Conservation (phyloP, 2,888 invertebrate genomes). For the Seladonia tumulorum region DNA sequence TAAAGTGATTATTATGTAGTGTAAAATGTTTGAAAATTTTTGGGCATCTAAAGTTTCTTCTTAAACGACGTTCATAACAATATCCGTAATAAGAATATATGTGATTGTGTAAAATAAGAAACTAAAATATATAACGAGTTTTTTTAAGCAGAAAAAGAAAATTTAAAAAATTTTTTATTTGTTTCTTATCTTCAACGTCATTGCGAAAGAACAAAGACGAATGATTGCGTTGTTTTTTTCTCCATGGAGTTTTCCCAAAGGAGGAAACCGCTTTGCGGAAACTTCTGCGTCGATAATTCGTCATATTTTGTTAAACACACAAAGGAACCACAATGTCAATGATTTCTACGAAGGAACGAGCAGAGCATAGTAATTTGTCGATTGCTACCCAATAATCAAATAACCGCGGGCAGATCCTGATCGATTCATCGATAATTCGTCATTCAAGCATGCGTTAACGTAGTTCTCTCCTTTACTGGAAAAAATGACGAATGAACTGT, state of each 20-base stretch:
- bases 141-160: neutral
- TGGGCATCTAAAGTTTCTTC: neutral
- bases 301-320: neutral
- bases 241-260: neutral
- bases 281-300: conserved; percentile 14
- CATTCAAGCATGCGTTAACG: conserved; percentile 5
- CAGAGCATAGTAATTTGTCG: conserved; percentile 56
- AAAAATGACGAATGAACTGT: conserved; percentile 15
- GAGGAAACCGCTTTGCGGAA: neutral
- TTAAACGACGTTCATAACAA: too few relatives aligned
- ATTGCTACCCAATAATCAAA: conserved; percentile 65
- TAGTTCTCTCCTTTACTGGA: neutral
- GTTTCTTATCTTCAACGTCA: neutral
- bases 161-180: neutral
- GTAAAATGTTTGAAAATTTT: too few relatives aligned
- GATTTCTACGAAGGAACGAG: conserved; percentile 51
- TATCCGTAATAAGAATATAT: neutral
- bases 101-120: too few relatives aligned
- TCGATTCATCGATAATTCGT: conserved; percentile 1
- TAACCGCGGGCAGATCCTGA: conserved; percentile 34
- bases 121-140: neutral
- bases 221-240: neutral
- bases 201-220: neutral
- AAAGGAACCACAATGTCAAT: neutral
- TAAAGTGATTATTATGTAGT: neutral